Evolutionary conservation across 2,888 invertebrate species (phyloP), one percentile per base, ranked within the genome.

Genomic region (Torymus tubicola): DNA sequence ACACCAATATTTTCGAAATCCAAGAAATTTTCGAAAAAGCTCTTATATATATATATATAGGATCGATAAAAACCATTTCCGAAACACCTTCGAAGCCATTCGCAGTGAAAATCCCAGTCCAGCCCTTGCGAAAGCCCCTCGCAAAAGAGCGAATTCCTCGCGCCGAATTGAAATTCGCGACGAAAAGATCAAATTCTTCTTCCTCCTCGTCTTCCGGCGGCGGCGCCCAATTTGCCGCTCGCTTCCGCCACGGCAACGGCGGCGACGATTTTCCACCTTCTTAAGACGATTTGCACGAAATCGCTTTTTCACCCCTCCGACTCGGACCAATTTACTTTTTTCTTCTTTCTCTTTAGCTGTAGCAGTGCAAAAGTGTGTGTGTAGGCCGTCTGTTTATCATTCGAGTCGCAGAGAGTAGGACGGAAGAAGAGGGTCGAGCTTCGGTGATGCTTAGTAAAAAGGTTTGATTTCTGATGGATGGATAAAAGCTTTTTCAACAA

Each of bases 211-310:
- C 42, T 61, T 50, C 58, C 42, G 42, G 42, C 52, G 53, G 5
- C 61, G 50, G 42, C 60, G 70, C 61, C 79, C 76, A 72, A 72
- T 69, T 78, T 79, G 60, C 58, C 58, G 68, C 72, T 64, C 77
- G 68, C 71, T 82, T 74, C 79, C 68, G 74, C 52, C 53, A 61
- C 74, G 57, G 61, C 21, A 42, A 74, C 68, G 63, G 18, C 68
- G 67, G 24, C 74, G 61, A 70, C 80, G 82, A 84, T 84, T 84
- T 84, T 84, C 84, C 83, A 83, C 81, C 84, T 83, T 82, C 83
- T 84, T 81, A 81, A 84, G 84, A 67, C 80, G 84, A 83, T 76
- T 81, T 61, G 55, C 24, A 75, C 61, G 68, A 76, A 76, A 61
- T 76, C 68, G 61, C 68, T 68, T 76, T 76, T 68, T 76, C 68